Conservation (phyloP, 2,797 vertebrate species). For the Rhynchonycteris naso region DNA sequence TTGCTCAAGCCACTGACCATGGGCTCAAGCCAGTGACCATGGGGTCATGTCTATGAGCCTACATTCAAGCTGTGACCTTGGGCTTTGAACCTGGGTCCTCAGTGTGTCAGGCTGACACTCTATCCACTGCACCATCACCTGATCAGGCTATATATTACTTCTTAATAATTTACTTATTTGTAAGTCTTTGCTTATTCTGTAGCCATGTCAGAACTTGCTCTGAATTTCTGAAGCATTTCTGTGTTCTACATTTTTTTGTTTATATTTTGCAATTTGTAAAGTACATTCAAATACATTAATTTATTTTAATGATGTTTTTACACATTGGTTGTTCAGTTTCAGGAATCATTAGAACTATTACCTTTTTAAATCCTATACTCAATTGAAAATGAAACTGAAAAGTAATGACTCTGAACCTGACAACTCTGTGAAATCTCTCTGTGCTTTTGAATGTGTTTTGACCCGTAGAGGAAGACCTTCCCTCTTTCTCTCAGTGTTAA, state of each 20-base stretch:
- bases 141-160: neutral
- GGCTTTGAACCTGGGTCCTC: too few species aligned
- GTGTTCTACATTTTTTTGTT: neutral
- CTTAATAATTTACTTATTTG: neutral
- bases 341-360: neutral
- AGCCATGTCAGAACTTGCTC: neutral
- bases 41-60: too few species aligned
- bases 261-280: neutral
- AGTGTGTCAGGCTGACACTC: too few species aligned
- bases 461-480: neutral
- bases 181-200: neutral
- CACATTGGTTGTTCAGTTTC: neutral
- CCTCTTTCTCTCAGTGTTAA: neutral
- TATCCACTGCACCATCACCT: too few species aligned
- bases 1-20: too few species aligned
- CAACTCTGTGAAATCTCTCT: neutral
- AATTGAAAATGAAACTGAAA: neutral
- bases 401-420: neutral
- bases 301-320: conserved; percentile 17
- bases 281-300: neutral
- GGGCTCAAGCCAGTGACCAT: too few species aligned
- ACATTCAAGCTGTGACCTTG: too few species aligned
- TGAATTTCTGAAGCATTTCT: neutral
- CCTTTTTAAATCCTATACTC: neutral
- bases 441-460: neutral